A percentile compares a stretch with the other conserved stretches of the same genome.
Conservation (phyloP, 2,888 invertebrate genomes). For the Spilosoma lubricipeda region DNA sequence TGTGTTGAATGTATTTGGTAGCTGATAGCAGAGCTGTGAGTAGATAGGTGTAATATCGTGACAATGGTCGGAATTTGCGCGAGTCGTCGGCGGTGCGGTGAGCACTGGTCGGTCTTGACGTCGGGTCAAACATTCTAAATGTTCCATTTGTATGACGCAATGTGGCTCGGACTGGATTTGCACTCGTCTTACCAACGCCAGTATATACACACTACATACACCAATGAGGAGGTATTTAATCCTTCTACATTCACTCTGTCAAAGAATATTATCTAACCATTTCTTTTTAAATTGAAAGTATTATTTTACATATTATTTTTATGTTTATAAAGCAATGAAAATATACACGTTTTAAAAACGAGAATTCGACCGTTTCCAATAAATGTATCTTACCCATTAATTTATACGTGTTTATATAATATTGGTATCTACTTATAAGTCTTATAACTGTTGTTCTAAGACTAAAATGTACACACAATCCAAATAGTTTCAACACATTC, state of each 20-base stretch:
- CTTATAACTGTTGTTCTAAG: no score
- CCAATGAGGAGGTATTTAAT: constrained; percentile 35
- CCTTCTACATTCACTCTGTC: neutral
- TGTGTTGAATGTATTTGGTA: constrained; percentile 52
- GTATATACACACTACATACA: constrained; percentile 51
- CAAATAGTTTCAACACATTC: no score
- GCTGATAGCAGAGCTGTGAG: constrained; percentile 33
- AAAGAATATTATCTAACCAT: neutral
- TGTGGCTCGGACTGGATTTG: constrained; percentile 77
- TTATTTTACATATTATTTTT: neutral
- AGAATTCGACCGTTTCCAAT: neutral
- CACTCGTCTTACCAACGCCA: constrained; percentile 75
- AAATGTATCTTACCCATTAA: neutral
- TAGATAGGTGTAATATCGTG: constrained; percentile 68
- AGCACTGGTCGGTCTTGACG: constrained; percentile 57
- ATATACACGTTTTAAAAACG: neutral
- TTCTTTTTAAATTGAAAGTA: neutral
- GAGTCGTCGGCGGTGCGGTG: constrained; percentile 62
- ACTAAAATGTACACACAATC: no score
- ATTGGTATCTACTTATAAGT: neutral
- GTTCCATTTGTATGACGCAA: constrained; percentile 80
- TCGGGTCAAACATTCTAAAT: constrained; percentile 83
- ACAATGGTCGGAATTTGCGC: constrained; percentile 70
- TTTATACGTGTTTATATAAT: neutral
- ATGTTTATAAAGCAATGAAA: neutral